These are phyloP conservation scores for Laspeyria flexula DNA, from an alignment of 2,888 invertebrate genomes.

Conservation along the genomic window DNA sequence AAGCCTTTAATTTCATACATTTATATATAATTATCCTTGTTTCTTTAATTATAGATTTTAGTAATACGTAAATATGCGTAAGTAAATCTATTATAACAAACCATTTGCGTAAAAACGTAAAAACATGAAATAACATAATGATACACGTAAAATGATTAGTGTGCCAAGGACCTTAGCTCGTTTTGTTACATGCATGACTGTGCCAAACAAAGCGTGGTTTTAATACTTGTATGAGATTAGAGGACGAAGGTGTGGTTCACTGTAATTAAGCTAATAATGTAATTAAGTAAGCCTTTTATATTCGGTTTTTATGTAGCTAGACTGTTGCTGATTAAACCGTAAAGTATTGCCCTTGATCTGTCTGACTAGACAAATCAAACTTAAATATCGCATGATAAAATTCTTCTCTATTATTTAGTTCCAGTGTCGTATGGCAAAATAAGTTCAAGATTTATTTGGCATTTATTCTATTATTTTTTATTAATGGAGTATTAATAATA, in stretches of 20 bases:
- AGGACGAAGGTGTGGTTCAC: slow-evolving; percentile 44
- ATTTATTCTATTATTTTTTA: too few relatives aligned
- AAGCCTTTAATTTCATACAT: too few relatives aligned
- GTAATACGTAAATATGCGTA: not conserved
- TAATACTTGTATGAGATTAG: slow-evolving; percentile 23
- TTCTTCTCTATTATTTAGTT: too few relatives aligned
- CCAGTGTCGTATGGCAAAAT: too few relatives aligned
- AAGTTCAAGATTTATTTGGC: too few relatives aligned
- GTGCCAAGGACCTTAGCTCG: slow-evolving; percentile 50
- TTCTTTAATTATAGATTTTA: not conserved
- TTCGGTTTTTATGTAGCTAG: not conserved
- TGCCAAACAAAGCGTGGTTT: slow-evolving; percentile 40
- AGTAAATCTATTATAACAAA: not conserved
- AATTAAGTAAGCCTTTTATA: not conserved
- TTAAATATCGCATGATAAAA: too few relatives aligned
- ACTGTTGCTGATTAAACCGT: too few relatives aligned
- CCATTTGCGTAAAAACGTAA: slow-evolving; percentile 7
- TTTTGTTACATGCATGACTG: slow-evolving; percentile 48
- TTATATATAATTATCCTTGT: not conserved
- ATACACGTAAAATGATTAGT: slow-evolving; percentile 32
- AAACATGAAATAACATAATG: slow-evolving; percentile 16
- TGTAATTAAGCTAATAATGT: slow-evolving; percentile 13
- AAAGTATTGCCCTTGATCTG: too few relatives aligned
- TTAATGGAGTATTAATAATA: too few relatives aligned
- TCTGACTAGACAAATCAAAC: too few relatives aligned